phyloP scores from a whole-genome alignment of 2,888 invertebrate species.

The Caenorhabditis sp. region DNA sequence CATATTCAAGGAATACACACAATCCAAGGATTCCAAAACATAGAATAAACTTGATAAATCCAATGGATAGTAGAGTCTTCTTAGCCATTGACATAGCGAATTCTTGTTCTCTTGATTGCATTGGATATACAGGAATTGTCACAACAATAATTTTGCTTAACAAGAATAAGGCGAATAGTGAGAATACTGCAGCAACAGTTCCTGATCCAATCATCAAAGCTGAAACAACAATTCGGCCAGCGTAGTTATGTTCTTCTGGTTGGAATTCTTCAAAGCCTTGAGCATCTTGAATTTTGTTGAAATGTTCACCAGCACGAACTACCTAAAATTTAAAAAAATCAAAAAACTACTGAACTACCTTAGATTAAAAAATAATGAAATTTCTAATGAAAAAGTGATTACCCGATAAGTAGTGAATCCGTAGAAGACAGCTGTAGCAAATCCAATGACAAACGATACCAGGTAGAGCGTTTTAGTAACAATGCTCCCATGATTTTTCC shows the following conservation, averaged over 20 bases:
- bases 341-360: too few species aligned
- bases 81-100: slow-evolving; percentile 50
- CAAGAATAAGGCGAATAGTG: slow-evolving; percentile 58
- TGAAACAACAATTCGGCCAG: slow-evolving; percentile 65
- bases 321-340: slow-evolving; percentile 18
- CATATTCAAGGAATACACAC: slow-evolving; percentile 69
- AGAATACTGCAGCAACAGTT: slow-evolving; percentile 58
- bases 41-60: slow-evolving; percentile 63
- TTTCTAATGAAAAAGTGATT: background rate
- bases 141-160: slow-evolving; percentile 63
- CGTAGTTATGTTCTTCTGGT: slow-evolving; percentile 57
- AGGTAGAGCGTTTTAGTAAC: slow-evolving; percentile 68
- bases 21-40: slow-evolving; percentile 63
- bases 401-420: slow-evolving; percentile 69
- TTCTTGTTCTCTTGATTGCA: slow-evolving; percentile 63
- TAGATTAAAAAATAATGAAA: background rate
- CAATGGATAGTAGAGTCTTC: slow-evolving; percentile 51
- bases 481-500: slow-evolving; percentile 68
- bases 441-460: slow-evolving; percentile 62
- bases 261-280: slow-evolving; percentile 59
- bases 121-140: slow-evolving; percentile 55
- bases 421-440: slow-evolving; percentile 68
- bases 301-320: slow-evolving; percentile 44
- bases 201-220: slow-evolving; percentile 65
- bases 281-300: slow-evolving; percentile 34